Evolutionary conservation across 2,888 invertebrate genomes (phyloP).

Genomic region (Synergus laeviventris): DNA sequence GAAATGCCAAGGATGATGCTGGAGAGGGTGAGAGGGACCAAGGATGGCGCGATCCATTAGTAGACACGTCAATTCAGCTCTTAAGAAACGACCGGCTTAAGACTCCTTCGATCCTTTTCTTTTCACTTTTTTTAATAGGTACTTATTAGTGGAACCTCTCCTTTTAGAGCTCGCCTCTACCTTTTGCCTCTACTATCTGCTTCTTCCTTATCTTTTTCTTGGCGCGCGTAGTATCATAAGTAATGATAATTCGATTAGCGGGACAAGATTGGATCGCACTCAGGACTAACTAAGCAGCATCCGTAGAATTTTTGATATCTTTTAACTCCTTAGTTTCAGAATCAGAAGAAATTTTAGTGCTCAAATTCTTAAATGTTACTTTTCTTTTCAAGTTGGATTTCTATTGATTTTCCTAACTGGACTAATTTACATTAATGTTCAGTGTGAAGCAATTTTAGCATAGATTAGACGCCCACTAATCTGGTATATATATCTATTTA

Average conservation of each 20-base stretch:
- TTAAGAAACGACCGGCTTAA: slow-evolving; percentile 73
- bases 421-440: not conserved
- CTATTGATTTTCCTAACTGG: not conserved
- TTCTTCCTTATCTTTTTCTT: slow-evolving; percentile 15
- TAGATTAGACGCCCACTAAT: not conserved
- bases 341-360: no score
- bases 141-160: slow-evolving; percentile 57
- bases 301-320: not conserved
- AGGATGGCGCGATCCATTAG: slow-evolving; percentile 74
- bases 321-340: not conserved
- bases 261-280: slow-evolving; percentile 65
- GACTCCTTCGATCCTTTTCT: slow-evolving; percentile 61
- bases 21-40: slow-evolving; percentile 56
- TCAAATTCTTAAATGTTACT: not conserved
- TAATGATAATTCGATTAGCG: slow-evolving; percentile 72
- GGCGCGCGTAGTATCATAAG: slow-evolving; percentile 67
- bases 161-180: slow-evolving; percentile 53
- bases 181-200: slow-evolving; percentile 41
- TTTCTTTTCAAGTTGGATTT: not conserved
- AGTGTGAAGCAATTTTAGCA: not conserved
- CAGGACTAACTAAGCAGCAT: slow-evolving; percentile 55
- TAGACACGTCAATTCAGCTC: slow-evolving; percentile 74
- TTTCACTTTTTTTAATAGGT: slow-evolving; percentile 43
- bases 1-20: slow-evolving; percentile 44
- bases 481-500: not conserved